Base-by-base conservation (phyloP, 2,888 invertebrate species). In the Meganola albula region DNA sequence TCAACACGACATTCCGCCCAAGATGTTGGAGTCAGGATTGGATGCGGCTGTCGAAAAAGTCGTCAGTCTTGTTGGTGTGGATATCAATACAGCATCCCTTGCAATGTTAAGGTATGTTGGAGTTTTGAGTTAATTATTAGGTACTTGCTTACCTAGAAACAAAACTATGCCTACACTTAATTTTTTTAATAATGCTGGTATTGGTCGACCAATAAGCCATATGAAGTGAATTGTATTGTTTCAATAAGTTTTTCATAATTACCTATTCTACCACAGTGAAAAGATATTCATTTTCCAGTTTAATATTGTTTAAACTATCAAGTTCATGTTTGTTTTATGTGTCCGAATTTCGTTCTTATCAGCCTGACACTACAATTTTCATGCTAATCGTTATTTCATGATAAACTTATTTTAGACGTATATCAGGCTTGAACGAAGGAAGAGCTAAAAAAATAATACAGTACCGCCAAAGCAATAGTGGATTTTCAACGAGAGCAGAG, bases 51-150 rank as follows among this genome's bases (percentile, higher is more conserved):
- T 98, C 0, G 92, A 93, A 25, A 96, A 97, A 63, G 94, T 95
- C 54, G 97, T 97, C 10, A 97, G 96, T 74, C 94, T 95, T 74
- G 96, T 97, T 0, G 98, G 98, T 0, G 96, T 96, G 0, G 96
- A 98, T 65, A 74, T 97, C 5, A 98, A 98, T 63, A 94, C 93
- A 0, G 93, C 95, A 1, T 95, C 96, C 10, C 89, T 91, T 31
- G 91, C 92, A 52, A 88, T 97, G 38, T 78, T 98, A 2, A 92
- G 91, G 94, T 52, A 53, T n/a, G 8, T n/a, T 5, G 20, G 3
- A 2, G 3, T 20, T 5, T 20, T 20, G 4, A 5, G 20, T 20
- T 20, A 20, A 16, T 6, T 16, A 6, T 16, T 4, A 16, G 16
- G 4, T n/a, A 5, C 4, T 16, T 16, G 16, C 16, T 16, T 16